Conservation (phyloP, 2,797 vertebrate species). For the Remorina albescens region DNA sequence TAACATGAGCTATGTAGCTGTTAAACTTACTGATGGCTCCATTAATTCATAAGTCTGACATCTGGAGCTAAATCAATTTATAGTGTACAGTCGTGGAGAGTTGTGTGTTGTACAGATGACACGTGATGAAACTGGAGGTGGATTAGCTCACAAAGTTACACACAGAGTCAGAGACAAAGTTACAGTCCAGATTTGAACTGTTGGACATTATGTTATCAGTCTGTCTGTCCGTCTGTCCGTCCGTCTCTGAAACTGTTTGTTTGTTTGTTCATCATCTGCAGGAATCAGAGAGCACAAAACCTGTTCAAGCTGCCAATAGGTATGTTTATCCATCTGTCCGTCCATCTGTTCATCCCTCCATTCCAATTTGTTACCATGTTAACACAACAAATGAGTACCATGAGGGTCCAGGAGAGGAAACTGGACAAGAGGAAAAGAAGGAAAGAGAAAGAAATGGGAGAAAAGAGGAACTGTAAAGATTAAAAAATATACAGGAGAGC, state of each 20-base stretch:
- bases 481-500: not conserved
- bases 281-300: conserved; percentile 11
- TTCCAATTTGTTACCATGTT: conserved; percentile 56
- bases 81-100: no score
- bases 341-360: not conserved
- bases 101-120: no score
- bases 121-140: no score
- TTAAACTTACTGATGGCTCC: no score
- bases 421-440: not conserved
- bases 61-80: no score
- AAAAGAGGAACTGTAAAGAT: not conserved
- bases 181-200: no score
- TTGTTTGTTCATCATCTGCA: conserved; percentile 18
- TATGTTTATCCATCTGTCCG: not conserved
- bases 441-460: not conserved
- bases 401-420: conserved; percentile 2
- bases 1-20: no score
- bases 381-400: conserved; percentile 35
- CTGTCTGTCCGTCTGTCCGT: no score
- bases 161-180: no score
- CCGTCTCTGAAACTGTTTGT: not conserved
- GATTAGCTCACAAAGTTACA: no score
- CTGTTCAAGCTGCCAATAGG: conserved; percentile 25
- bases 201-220: no score
- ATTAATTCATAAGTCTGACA: no score